These are phyloP conservation scores for Nanorana parkeri DNA, from an alignment of 2,113 vertebrate species.

Conservation along the genomic window DNA sequence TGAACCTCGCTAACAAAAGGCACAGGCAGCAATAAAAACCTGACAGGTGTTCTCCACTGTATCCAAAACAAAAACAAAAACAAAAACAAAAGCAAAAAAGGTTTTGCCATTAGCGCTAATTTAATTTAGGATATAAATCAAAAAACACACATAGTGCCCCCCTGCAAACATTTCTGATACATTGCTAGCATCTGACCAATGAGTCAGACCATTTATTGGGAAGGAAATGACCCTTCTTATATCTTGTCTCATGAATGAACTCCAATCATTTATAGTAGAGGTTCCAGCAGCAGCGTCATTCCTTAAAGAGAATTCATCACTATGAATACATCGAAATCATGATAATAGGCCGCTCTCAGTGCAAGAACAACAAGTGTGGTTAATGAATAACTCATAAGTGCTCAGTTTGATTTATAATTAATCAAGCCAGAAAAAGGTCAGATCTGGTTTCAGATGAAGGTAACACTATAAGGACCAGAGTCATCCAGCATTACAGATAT, in stretches of 20 bases:
- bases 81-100: no score
- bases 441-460: slow-evolving; percentile 27
- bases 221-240: not conserved
- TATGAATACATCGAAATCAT: not conserved
- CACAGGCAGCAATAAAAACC: no score
- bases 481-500: not conserved
- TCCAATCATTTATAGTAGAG: not conserved
- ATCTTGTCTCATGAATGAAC: not conserved
- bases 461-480: slow-evolving; percentile 13
- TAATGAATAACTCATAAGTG: slow-evolving; percentile 49
- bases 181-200: not conserved
- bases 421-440: slow-evolving; percentile 10
- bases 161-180: not conserved
- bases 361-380: not conserved
- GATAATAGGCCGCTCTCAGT: not conserved
- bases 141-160: no score
- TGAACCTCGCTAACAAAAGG: no score
- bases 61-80: no score
- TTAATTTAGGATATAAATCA: no score
- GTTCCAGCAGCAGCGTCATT: not conserved
- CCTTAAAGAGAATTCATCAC: not conserved
- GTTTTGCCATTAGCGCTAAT: no score
- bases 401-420: slow-evolving; percentile 47
- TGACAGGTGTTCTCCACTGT: no score
- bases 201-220: not conserved